These are phyloP conservation scores for Amblyopsis hoosieri DNA, from an alignment of 2,797 vertebrate genomes.

Conservation along the genomic window DNA sequence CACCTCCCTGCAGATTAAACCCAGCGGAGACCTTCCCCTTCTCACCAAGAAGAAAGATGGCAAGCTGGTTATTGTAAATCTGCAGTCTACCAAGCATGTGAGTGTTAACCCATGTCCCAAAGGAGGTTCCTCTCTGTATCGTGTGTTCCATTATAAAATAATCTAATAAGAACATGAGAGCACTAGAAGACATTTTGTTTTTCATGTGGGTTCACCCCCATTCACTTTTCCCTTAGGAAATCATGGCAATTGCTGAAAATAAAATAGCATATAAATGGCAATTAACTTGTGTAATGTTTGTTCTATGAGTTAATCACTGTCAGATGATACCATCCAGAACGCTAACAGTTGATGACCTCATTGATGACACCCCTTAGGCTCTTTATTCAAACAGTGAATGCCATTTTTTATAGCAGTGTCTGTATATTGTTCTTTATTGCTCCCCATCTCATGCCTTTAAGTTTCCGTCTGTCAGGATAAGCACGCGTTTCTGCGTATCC, in stretches of 20 bases:
- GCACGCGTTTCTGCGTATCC: constrained; percentile 87
- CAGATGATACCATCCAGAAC: no score
- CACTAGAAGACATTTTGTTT: no score
- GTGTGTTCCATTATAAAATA: no score
- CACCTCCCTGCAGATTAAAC: constrained; percentile 96
- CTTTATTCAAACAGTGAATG: neutral
- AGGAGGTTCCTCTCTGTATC: neutral
- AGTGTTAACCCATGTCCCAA: constrained; percentile 48
- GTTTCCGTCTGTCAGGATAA: constrained; percentile 78
- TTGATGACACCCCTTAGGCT: no score
- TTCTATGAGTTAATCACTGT: no score
- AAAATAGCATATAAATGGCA: no score
- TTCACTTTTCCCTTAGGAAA: no score
- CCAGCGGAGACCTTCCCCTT: constrained; percentile 92
- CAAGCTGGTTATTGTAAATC: constrained; percentile 90
- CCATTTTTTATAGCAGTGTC: neutral
- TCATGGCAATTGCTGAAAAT: no score
- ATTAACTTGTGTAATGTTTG: no score
- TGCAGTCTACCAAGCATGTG: constrained; percentile 95
- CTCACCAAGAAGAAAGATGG: constrained; percentile 94
- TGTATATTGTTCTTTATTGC: neutral
- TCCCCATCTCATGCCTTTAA: neutral
- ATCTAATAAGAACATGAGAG: no score
- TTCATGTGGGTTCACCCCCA: no score
- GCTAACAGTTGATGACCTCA: no score